Percentiles rank a stretch among this genome's conserved stretches.
phyloP scores from a whole-genome alignment of 2,797 vertebrate species.

The Margarornis squamiger region DNA sequence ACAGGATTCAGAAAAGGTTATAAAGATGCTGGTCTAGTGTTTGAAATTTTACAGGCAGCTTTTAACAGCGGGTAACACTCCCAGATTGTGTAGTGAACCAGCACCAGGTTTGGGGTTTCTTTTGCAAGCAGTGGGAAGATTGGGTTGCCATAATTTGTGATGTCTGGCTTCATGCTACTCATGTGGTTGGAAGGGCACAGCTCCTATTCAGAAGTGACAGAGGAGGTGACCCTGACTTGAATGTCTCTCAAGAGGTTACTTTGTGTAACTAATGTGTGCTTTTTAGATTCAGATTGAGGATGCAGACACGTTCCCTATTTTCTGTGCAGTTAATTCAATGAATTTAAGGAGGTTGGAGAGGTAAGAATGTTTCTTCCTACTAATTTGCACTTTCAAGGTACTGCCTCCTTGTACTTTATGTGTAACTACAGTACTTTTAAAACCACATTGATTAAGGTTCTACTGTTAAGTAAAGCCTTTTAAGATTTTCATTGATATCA shows the following conservation, averaged over 20 bases:
- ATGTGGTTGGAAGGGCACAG: not conserved
- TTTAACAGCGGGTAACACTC: not conserved
- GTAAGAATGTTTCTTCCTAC: slow-evolving; percentile 56
- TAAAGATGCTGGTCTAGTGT: not conserved
- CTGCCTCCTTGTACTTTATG: slow-evolving; percentile 30
- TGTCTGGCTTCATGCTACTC: not conserved
- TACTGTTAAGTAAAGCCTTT: slow-evolving; percentile 66
- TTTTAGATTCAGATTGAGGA: not conserved
- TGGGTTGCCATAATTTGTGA: not conserved
- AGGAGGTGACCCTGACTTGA: not conserved
- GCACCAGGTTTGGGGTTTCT: not conserved
- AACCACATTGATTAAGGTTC: slow-evolving; percentile 63
- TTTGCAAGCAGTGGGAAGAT: not conserved
- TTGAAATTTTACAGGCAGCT: not conserved
- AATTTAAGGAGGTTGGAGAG: slow-evolving; percentile 4
- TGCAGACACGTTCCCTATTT: not conserved
- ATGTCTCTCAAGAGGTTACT: not conserved
- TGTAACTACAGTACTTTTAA: slow-evolving; percentile 27
- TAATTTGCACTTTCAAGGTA: slow-evolving; percentile 60
- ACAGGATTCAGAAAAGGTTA: not conserved
- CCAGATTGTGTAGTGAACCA: not conserved
- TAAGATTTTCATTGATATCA: slow-evolving; percentile 59
- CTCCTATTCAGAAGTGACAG: not conserved
- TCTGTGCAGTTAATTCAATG: not conserved
- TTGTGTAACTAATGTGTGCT: not conserved